A percentile compares a stretch with the other conserved stretches of the same genome.
Conservation (phyloP, 2,113 vertebrate species). For the Lagopus muta region DNA sequence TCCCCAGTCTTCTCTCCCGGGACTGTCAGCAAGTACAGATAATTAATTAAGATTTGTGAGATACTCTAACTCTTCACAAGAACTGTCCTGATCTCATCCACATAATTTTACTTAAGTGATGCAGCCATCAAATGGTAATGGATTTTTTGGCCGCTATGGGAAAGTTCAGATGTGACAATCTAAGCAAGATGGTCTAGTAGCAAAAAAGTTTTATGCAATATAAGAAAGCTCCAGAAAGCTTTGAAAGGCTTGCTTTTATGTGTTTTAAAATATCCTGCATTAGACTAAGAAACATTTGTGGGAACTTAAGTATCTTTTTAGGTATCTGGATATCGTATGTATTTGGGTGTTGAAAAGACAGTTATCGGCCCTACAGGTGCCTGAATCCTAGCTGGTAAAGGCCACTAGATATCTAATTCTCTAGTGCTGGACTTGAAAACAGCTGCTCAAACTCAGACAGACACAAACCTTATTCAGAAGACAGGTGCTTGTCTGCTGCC, state of each 20-base stretch:
- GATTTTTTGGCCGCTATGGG: not conserved
- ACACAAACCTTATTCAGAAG: not conserved
- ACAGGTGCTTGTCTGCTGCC: not conserved
- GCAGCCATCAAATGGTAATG: not conserved
- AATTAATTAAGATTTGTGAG: not conserved
- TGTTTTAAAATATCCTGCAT: not conserved
- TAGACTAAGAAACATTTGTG: not conserved
- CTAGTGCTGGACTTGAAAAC: not conserved
- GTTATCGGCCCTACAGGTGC: not conserved
- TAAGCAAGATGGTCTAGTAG: not conserved
- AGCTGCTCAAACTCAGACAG: not conserved
- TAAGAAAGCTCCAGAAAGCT: not conserved
- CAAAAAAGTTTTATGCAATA: not conserved
- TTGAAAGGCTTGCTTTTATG: not conserved
- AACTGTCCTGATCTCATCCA: not conserved
- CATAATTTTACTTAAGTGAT: not conserved
- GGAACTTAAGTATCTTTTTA: not conserved
- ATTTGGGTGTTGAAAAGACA: not conserved
- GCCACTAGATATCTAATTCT: not conserved
- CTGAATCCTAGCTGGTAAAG: not conserved
- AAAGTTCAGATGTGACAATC: not conserved
- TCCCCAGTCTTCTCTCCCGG: not conserved
- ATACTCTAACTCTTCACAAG: not conserved
- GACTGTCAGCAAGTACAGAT: not conserved
- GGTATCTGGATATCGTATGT: accelerated